Evolutionary conservation across 2,888 invertebrate genomes (phyloP).

Genomic region (Dascillus cervinus): DNA sequence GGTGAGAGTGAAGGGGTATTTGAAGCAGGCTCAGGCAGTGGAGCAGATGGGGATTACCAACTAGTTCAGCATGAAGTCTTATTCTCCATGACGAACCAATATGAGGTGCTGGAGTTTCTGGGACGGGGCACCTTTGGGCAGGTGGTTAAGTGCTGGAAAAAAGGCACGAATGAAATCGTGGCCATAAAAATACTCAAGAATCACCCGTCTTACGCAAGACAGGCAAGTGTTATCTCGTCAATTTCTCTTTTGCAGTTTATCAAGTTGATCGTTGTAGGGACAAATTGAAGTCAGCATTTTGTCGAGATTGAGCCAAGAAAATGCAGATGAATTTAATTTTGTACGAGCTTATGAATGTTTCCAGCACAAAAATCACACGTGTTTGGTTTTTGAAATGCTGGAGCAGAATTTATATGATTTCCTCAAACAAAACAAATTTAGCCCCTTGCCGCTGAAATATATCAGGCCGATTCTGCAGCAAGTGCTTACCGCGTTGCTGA

Average conservation of each 20-base stretch:
- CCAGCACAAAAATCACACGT: constrained; percentile 99
- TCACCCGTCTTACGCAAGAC: constrained; percentile 99
- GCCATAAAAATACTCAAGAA: constrained; percentile 99
- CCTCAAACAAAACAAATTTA: constrained; percentile 99
- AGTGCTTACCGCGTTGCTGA: constrained; percentile 80
- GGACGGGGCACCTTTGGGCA: constrained; percentile 98
- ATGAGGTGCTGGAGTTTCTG: constrained; percentile 95
- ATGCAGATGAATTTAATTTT: constrained; percentile 99
- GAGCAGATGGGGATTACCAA: constrained; percentile 96
- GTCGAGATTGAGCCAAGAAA: constrained; percentile 90
- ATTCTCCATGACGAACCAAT: constrained; percentile 94
- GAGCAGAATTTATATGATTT: constrained; percentile 99
- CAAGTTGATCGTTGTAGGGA: constrained; percentile 46
- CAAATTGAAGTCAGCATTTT: constrained; percentile 98
- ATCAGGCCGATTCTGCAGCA: constrained; percentile 99
- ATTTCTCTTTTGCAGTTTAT: background rate
- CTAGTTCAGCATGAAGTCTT: constrained; percentile 97
- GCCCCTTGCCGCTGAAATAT: constrained; percentile 94
- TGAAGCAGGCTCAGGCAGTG: constrained; percentile 67
- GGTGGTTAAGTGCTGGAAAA: constrained; percentile 99
- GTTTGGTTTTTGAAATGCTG: constrained; percentile 99
- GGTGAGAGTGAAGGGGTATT: constrained; percentile 22
- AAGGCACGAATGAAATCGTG: constrained; percentile 99
- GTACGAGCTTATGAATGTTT: constrained; percentile 99
- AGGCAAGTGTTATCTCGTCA: constrained; percentile 42